Base-by-base conservation (phyloP, 2,113 vertebrate species). In the Sminthopsis crassicaudata region DNA sequence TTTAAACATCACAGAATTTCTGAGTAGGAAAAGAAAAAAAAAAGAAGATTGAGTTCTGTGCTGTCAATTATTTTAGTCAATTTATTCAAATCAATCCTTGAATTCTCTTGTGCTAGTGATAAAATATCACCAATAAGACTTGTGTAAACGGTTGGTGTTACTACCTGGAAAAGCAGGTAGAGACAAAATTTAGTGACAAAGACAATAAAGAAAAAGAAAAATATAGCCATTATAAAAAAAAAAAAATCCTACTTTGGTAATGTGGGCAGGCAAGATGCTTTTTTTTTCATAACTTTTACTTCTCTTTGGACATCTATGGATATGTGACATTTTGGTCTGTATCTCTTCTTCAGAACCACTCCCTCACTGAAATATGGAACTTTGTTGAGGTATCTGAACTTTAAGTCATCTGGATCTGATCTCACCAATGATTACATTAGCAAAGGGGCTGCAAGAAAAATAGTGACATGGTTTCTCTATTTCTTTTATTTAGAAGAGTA, bases 1-100 rank as follows among this genome's bases (percentile, higher is more conserved):
- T 91, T 76, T 84, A 60, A 26, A 90, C 57, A 92, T 88, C 89
- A 53, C 94, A 48, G 91, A 84, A 53, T 26, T 91, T 57, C 8
- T 0, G 89, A 90, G 89, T 3, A 84, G 30, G 92, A 19, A 23
- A 92, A 55, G 1, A 76, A 54, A 93, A 91, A 46, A 48, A 30
- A 93, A 91, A 46, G 36, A 30, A 27, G 54, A 84, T 30, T 76
- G 95, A 95, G 19, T 90, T 5, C 25, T 50, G 50, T 30, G 2
- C 19, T 76, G 36, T 11, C 12, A n/a, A 14, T 76, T 76, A 76
- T n/a, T 76, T n/a, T 1, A n/a, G 12, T 76, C 36, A 76, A 76
- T n/a, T 16, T 19, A 76, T 19, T n/a, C 36, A 76, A n/a, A 8
- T 76, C 14, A 76, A n/a, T 76, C 14, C 16, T 76, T 76, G 60